Evolutionary conservation across 2,797 vertebrate genomes (phyloP).

Genomic region (Gambusia yucatana): DNA sequence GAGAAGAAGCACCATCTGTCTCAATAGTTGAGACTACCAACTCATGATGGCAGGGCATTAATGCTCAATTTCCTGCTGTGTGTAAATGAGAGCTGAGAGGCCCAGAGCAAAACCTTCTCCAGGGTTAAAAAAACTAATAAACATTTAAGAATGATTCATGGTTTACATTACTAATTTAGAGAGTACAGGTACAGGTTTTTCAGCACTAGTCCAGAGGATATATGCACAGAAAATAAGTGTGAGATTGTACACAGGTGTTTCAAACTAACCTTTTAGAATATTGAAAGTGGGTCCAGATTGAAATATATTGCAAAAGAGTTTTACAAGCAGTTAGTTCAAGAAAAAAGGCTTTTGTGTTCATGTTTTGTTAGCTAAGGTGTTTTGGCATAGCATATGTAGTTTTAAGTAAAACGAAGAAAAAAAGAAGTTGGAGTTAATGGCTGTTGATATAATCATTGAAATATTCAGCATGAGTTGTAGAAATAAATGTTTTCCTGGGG

Average conservation of each 20-base stretch:
- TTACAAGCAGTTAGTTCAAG: neutral
- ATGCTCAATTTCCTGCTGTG: slow-evolving; percentile 7
- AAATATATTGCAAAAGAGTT: neutral
- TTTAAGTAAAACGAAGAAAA: neutral
- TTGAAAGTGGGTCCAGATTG: neutral
- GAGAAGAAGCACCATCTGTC: slow-evolving; percentile 65
- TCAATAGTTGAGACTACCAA: slow-evolving; percentile 25
- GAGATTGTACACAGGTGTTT: neutral
- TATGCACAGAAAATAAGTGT: neutral
- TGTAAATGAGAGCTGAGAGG: neutral
- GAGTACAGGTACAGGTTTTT: neutral
- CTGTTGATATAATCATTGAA: neutral
- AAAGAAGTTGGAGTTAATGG: neutral
- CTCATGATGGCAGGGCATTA: slow-evolving; percentile 39
- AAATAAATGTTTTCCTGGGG: neutral
- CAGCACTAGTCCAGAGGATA: neutral
- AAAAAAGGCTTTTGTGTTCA: neutral
- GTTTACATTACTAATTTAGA: neutral
- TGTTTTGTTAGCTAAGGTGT: neutral
- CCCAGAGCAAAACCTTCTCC: neutral
- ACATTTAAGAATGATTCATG: neutral
- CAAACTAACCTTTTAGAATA: neutral
- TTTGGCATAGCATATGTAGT: neutral
- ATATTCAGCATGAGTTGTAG: neutral
- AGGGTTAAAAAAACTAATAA: neutral